Base-by-base conservation (phyloP, 1,140 invertebrate genomes). In the Drosophila ogumai region DNA sequence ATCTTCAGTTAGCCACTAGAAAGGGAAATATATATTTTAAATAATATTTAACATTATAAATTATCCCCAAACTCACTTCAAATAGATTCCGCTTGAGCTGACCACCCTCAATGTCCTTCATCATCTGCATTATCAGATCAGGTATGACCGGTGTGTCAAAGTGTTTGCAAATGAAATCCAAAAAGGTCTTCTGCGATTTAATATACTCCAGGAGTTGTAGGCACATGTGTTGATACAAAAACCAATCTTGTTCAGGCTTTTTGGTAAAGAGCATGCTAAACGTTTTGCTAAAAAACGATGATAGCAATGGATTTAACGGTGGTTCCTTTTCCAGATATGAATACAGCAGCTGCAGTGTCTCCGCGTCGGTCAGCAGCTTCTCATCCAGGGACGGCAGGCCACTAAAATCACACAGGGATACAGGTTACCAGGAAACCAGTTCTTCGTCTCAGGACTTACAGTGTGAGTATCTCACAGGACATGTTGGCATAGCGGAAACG, bases 241-340 rank as follows among this genome's bases (percentile, higher is more conserved):
- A 97, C 96, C 97, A 98, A 94, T 98, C 96, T 96, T 94, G 93
- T 91, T 94, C 93, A 67, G 93, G 91, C 80, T 96, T 97, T 91
- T 96, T 95, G 65, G 95, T 95, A 71, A 98, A 95, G 79, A 99
- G 94, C 92, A 97, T 96, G 82, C 97, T 96, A 93, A 99, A 95
- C 57, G 97, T 97, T 95, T 98, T 98, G 93, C 97, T 98, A 94
- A 99, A 98, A 94, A 98, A 99, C 75, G 97, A 98, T 38, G 98
- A 98, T 82, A 99, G 94, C 57, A 99, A 93, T 66, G 98, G 98
- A 94, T 99, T 99, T 47, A 99, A 94, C 38, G 97, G 96, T 90
- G 96, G 95, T 67, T 98, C 96, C 58, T 94, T 95, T 92, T 98
- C 96, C 76, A 99, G 94, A 94, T 99, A 99, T 80, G 95, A 95